Percentiles rank a stretch among this genome's conserved stretches.
These are phyloP conservation scores for Boloria euphrosyne DNA, from an alignment of 2,888 invertebrate genomes.

Conservation along the genomic window DNA sequence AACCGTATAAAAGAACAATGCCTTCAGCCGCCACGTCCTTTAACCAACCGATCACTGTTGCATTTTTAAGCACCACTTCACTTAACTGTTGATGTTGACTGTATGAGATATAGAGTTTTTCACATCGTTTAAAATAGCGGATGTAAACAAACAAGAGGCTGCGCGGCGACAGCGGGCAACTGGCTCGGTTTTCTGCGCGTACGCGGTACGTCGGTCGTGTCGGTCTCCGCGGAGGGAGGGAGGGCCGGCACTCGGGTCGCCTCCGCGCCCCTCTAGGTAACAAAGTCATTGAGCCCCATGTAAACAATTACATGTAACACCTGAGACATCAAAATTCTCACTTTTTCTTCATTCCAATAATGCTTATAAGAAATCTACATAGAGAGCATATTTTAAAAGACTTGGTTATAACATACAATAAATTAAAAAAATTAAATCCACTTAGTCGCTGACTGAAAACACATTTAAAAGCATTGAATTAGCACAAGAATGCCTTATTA, in stretches of 20 bases:
- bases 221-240: conserved; percentile 50
- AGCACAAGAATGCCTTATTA: too few species aligned
- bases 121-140: conserved; percentile 33
- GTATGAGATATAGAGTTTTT: conserved; percentile 18
- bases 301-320: conserved; percentile 67
- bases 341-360: background rate
- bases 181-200: conserved; percentile 74
- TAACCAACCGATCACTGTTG: conserved; percentile 30
- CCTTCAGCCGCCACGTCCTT: conserved; percentile 43
- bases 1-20: conserved; percentile 54
- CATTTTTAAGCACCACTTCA: conserved; percentile 22
- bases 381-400: too few species aligned
- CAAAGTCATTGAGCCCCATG: conserved; percentile 63
- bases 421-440: too few species aligned
- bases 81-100: conserved; percentile 26
- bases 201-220: conserved; percentile 67
- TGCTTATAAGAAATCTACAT: too few species aligned
- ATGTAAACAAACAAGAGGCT: conserved; percentile 79
- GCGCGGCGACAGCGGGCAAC: conserved; percentile 77
- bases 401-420: too few species aligned
- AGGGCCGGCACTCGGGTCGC: conserved; percentile 48
- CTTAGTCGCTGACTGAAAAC: too few species aligned
- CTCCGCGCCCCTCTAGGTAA: conserved; percentile 59
- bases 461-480: too few species aligned
- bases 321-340: conserved; percentile 48